Percentiles rank a stretch among this genome's conserved stretches.
These are phyloP conservation scores for Anolis apletophallus DNA, from an alignment of 2,797 vertebrate species.

Conservation along the genomic window DNA sequence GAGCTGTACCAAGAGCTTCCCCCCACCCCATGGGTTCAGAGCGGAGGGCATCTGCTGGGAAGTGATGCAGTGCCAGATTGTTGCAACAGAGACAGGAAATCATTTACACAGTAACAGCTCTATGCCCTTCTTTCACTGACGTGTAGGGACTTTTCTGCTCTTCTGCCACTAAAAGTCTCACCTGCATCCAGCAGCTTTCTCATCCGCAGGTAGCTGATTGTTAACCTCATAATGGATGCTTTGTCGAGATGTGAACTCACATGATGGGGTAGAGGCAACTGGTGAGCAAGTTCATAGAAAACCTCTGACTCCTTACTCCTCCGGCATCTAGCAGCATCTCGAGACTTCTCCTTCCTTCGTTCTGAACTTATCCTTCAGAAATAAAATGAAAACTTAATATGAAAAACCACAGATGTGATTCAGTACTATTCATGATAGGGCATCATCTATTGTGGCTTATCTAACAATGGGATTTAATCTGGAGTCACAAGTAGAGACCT, in stretches of 20 bases:
- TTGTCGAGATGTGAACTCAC: slow-evolving; percentile 95
- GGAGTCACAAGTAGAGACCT: not conserved
- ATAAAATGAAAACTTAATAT: slow-evolving; percentile 21
- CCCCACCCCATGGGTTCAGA: not conserved
- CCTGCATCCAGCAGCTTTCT: slow-evolving; percentile 90
- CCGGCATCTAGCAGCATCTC: slow-evolving; percentile 93
- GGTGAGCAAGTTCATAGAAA: slow-evolving; percentile 93
- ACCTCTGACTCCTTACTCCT: slow-evolving; percentile 97
- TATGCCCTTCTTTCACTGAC: not conserved
- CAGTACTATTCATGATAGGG: not conserved
- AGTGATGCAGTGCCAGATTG: not conserved
- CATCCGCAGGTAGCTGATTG: slow-evolving; percentile 97
- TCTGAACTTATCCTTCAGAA: slow-evolving; percentile 91
- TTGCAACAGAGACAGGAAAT: not conserved
- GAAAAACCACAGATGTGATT: not conserved
- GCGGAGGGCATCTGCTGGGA: not conserved
- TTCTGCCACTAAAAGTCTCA: slow-evolving; percentile 67
- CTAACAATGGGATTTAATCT: not conserved
- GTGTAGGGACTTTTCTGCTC: slow-evolving; percentile 18
- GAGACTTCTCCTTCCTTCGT: slow-evolving; percentile 95
- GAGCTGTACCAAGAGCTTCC: not conserved
- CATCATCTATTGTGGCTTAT: not conserved
- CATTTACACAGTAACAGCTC: not conserved
- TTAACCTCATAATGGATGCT: slow-evolving; percentile 97
- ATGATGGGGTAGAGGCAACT: slow-evolving; percentile 95